A percentile compares a stretch with the other conserved stretches of the same genome.
Evolutionary conservation across 2,888 invertebrate species (phyloP).

Genomic region (Coelinius sp.): DNA sequence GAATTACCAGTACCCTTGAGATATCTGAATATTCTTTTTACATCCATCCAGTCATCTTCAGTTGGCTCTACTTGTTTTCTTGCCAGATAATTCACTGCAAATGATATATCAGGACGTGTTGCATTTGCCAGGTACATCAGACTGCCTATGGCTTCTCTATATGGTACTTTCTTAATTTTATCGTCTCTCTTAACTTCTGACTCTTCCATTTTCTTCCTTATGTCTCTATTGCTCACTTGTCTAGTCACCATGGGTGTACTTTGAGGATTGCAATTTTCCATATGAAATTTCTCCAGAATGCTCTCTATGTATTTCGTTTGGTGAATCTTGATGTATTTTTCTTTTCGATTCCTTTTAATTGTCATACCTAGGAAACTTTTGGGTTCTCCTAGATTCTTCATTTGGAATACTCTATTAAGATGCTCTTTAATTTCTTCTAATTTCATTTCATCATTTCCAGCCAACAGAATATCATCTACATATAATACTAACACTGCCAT

Average conservation of each 20-base stretch:
- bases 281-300: constrained; percentile 40
- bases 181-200: neutral
- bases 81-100: constrained; percentile 30
- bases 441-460: constrained; percentile 6
- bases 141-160: constrained; percentile 38
- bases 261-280: constrained; percentile 41
- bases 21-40: constrained; percentile 25
- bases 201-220: neutral
- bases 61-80: constrained; percentile 2
- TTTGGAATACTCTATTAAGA: constrained; percentile 26
- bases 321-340: constrained; percentile 30
- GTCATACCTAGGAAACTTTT: constrained; percentile 42
- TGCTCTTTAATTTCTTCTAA: constrained; percentile 4
- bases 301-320: constrained; percentile 41
- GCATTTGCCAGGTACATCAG: constrained; percentile 38
- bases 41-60: constrained; percentile 34
- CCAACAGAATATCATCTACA: constrained; percentile 43
- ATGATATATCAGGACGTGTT: constrained; percentile 37
- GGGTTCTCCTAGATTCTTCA: constrained; percentile 42
- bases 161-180: constrained; percentile 26
- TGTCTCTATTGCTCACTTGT: constrained; percentile 29
- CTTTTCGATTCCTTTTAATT: constrained; percentile 38
- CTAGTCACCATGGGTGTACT: constrained; percentile 6
- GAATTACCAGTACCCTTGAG: neutral
- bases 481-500: constrained; percentile 19